A percentile compares a stretch with the other conserved stretches of the same genome.
Evolutionary conservation across 2,113 vertebrate genomes (phyloP).

Genomic region (Chrysemys picta): DNA sequence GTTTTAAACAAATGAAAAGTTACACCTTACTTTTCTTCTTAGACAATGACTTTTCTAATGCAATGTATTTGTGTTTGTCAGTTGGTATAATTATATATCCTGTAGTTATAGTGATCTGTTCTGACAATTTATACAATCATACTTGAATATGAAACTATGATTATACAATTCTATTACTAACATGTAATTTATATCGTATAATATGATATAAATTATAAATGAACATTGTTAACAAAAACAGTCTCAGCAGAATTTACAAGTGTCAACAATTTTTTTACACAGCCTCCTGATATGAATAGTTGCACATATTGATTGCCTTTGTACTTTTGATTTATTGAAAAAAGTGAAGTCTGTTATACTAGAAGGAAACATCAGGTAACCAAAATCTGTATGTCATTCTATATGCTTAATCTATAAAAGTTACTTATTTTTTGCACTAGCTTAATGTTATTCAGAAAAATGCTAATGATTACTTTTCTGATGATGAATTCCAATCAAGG

Average conservation of each 20-base stretch:
- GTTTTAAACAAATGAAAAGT: conserved; percentile 24
- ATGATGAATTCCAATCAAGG: conserved; percentile 79
- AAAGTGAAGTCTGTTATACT: conserved; percentile 65
- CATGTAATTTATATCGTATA: conserved; percentile 72
- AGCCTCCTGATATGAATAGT: conserved; percentile 58
- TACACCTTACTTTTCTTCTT: conserved; percentile 60
- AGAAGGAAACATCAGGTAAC: conserved; percentile 62
- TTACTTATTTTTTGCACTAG: conserved; percentile 79
- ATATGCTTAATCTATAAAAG: conserved; percentile 72
- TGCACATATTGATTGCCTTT: conserved; percentile 67
- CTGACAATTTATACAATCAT: conserved; percentile 68
- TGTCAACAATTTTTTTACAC: conserved; percentile 45
- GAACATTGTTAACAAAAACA: conserved; percentile 31
- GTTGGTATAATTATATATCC: conserved; percentile 56
- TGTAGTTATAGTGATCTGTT: conserved; percentile 41
- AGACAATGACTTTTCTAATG: conserved; percentile 69
- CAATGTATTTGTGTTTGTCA: conserved; percentile 43
- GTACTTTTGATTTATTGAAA: conserved; percentile 67
- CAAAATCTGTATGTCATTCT: conserved; percentile 62
- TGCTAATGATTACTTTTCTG: conserved; percentile 79
- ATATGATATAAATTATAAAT: conserved; percentile 67
- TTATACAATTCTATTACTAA: conserved; percentile 54
- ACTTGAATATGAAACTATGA: conserved; percentile 58
- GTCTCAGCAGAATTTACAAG: conserved; percentile 66
- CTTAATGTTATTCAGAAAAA: conserved; percentile 79